Base-by-base conservation (phyloP, 2,888 invertebrate species). In the Isoperla grammatica region DNA sequence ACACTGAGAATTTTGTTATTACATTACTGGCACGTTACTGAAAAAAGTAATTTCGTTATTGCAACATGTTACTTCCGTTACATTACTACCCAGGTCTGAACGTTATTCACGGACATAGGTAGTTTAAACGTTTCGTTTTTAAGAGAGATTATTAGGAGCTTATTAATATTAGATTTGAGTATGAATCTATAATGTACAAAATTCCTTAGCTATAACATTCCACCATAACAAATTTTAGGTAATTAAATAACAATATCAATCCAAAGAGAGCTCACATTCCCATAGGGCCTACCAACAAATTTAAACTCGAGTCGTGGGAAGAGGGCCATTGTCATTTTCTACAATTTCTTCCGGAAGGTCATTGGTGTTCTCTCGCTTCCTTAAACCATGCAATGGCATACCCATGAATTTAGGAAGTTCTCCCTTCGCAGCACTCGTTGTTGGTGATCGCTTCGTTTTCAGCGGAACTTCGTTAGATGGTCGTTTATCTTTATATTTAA, bases 371-470 rank as follows among this genome's bases (percentile, higher is more conserved):
- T 70, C 69, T 58, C 68, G 69, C 48, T 65, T 68, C 57, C 62
- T 56, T 50, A 65, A 68, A 64, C 78, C 77, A 71, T 82, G 84
- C 55, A 89, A 75, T 11, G 90, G 90, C 81, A 89, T 85, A 45
- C 90, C 90, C 90, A 90, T 89, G 68, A 91, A 91, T 61, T 74
- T 81, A 6, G 84, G 82, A 68, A 79, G 75, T 69, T 79, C 78
- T n/a, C 77, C 78, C 72, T 79, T 65, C 9, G 45, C 61, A 17
- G 13, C 49, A 13, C 39, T 15, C 42, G 56, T 49, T 2, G 57
- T 46, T 19, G 64, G 59, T 12, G 59, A 39, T 62, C 62, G 66
- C 57, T 63, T 63, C 29, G 29, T 29, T 77, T 61, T 66, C 53
- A 62, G 73, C 23, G 58, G 69, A 20, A 63, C 59, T 59, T 65